These are phyloP conservation scores for Nannoperca obscura DNA, from an alignment of 2,797 vertebrate species.

Conservation along the genomic window DNA sequence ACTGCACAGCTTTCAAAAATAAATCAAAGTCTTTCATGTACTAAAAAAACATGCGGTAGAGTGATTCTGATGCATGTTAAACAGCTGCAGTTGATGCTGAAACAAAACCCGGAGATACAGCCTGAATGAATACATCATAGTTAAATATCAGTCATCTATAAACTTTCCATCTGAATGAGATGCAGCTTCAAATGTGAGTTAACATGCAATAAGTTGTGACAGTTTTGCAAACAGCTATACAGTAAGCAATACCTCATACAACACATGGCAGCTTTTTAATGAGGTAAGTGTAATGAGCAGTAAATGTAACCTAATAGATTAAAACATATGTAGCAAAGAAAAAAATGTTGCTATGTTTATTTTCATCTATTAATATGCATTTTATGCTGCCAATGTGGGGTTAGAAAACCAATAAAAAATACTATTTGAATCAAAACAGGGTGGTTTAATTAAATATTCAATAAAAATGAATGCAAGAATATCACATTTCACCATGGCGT, in stretches of 20 bases:
- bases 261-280: background rate
- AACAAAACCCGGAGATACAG: conserved; percentile 7
- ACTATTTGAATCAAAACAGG: background rate
- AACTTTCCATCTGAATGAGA: background rate
- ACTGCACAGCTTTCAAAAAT: conserved; percentile 38
- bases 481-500: background rate
- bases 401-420: background rate
- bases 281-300: background rate
- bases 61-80: conserved; percentile 28
- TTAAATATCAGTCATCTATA: background rate
- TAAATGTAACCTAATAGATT: background rate
- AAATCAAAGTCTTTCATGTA: conserved; percentile 39
- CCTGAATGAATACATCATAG: background rate
- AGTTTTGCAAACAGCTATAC: background rate
- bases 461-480: background rate
- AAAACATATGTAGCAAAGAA: background rate
- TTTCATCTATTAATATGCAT: background rate
- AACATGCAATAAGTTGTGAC: background rate
- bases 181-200: background rate
- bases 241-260: background rate
- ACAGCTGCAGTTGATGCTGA: background rate
- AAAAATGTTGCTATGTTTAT: background rate
- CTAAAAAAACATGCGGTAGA: background rate
- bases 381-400: background rate
- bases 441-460: background rate